Evolutionary conservation across 2,113 vertebrate genomes (phyloP).

Genomic region (Semnornis frantzii): DNA sequence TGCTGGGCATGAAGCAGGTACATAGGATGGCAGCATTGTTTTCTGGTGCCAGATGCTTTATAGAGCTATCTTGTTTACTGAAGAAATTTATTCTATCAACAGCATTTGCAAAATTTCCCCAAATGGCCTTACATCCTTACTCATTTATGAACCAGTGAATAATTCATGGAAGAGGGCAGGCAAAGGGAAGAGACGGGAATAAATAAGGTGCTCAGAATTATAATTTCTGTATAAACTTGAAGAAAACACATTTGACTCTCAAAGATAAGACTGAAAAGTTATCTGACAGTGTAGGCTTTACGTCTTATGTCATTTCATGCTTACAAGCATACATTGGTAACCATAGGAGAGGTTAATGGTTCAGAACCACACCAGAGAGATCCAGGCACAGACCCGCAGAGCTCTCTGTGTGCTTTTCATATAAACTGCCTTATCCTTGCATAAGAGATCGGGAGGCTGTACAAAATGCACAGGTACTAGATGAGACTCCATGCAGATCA

Average conservation of each 20-base stretch:
- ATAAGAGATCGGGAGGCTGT: not conserved
- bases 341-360: conserved; percentile 1
- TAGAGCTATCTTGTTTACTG: not conserved
- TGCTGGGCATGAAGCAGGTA: not conserved
- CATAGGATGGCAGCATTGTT: not conserved
- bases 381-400: not conserved
- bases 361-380: not conserved
- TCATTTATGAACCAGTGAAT: not conserved
- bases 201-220: not conserved
- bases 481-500: not conserved
- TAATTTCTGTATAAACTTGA: not conserved
- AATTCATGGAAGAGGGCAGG: not conserved
- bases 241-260: not conserved
- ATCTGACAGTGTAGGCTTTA: not conserved
- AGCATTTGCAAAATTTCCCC: not conserved
- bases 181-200: not conserved
- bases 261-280: not conserved
- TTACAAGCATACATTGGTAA: not conserved
- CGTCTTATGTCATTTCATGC: not conserved
- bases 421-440: not conserved
- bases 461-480: fast-evolving
- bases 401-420: not conserved
- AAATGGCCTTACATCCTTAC: not conserved
- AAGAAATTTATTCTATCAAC: not conserved
- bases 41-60: not conserved